Conservation (phyloP, 2,888 invertebrate species). For the Eupithecia subumbrata region DNA sequence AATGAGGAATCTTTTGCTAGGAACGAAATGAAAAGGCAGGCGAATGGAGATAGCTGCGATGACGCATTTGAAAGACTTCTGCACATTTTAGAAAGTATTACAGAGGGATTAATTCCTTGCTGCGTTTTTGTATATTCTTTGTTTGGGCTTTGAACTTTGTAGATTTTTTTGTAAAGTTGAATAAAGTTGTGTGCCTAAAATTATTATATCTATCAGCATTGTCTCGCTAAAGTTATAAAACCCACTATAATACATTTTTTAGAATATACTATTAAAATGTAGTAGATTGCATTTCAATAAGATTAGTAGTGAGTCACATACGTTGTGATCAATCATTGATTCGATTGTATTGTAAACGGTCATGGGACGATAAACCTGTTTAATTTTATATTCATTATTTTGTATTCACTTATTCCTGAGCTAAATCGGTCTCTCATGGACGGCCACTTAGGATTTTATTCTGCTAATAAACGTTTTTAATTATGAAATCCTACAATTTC, state of each 20-base stretch:
- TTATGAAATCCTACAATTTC: background rate
- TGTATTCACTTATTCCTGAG: too few relatives aligned
- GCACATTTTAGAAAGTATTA: background rate
- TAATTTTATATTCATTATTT: too few relatives aligned
- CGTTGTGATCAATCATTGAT: too few relatives aligned
- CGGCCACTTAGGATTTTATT: background rate
- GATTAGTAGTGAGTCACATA: too few relatives aligned
- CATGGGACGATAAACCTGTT: background rate
- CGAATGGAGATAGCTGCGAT: conserved; percentile 8
- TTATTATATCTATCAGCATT: background rate
- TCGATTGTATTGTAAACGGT: background rate
- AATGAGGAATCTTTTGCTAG: conserved; percentile 18
- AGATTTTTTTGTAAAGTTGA: too few relatives aligned
- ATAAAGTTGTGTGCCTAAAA: background rate
- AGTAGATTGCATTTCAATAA: too few relatives aligned
- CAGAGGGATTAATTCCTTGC: background rate
- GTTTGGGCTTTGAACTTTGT: background rate
- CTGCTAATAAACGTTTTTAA: too few relatives aligned
- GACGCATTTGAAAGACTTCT: conserved; percentile 6
- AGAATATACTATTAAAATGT: background rate
- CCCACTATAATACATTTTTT: background rate
- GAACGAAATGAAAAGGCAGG: conserved; percentile 8
- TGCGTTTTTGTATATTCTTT: background rate
- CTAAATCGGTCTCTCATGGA: background rate
- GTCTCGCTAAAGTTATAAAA: background rate